A percentile compares a stretch with the other conserved stretches of the same genome.
These are phyloP conservation scores for Epinotia ramella DNA, from an alignment of 2,888 invertebrate genomes.

Conservation along the genomic window DNA sequence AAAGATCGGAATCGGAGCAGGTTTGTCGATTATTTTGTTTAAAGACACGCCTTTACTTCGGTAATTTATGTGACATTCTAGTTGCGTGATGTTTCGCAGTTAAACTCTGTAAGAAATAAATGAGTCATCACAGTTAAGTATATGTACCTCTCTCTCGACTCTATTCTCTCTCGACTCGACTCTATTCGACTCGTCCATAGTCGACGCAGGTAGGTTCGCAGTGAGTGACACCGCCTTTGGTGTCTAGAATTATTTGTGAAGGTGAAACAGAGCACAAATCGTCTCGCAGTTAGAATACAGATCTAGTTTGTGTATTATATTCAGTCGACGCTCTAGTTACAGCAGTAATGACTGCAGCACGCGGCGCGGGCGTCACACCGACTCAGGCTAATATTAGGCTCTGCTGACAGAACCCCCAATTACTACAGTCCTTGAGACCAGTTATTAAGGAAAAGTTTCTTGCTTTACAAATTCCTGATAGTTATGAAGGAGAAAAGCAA, in stretches of 20 bases:
- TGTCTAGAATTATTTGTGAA: slow-evolving; percentile 57
- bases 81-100: slow-evolving; percentile 14
- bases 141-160: too few relatives aligned
- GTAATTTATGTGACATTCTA: slow-evolving; percentile 28
- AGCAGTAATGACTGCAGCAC: slow-evolving; percentile 60
- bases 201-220: slow-evolving; percentile 7
- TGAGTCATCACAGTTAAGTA: slow-evolving; percentile 19
- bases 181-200: neutral
- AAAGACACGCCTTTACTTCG: slow-evolving; percentile 10
- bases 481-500: slow-evolving; percentile 50
- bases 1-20: slow-evolving; percentile 38
- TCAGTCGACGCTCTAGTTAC: slow-evolving; percentile 71
- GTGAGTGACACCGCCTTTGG: slow-evolving; percentile 11
- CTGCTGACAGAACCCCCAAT: slow-evolving; percentile 32
- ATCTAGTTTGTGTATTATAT: slow-evolving; percentile 61
- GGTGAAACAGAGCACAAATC: slow-evolving; percentile 77
- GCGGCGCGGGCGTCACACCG: slow-evolving; percentile 24
- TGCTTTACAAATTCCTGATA: slow-evolving; percentile 20
- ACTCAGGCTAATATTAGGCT: slow-evolving; percentile 31
- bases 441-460: slow-evolving; percentile 34
- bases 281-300: slow-evolving; percentile 57
- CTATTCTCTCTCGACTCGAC: too few relatives aligned
- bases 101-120: slow-evolving; percentile 12
- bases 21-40: slow-evolving; percentile 29
- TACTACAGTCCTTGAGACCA: slow-evolving; percentile 16